Percentiles rank a stretch among this genome's conserved stretches.
phyloP scores from a whole-genome alignment of 2,113 vertebrate genomes.

The Urocitellus parryii region DNA sequence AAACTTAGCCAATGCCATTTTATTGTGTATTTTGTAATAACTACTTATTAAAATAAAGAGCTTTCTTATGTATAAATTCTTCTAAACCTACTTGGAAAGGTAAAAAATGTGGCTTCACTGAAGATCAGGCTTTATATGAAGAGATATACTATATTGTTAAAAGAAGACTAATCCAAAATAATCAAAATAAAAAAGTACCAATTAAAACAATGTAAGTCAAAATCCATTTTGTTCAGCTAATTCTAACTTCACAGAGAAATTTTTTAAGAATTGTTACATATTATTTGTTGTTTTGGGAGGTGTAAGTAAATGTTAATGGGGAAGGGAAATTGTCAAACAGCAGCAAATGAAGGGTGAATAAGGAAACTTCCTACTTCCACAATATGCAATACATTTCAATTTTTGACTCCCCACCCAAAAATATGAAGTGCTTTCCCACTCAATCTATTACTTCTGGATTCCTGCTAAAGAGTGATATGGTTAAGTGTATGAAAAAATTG shows the following conservation, averaged over 20 bases:
- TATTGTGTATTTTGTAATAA: background rate
- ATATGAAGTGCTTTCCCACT: too few relatives aligned
- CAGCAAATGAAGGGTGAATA: too few relatives aligned
- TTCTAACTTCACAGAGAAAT: conserved; percentile 5
- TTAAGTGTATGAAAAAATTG: too few relatives aligned
- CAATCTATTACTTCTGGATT: too few relatives aligned
- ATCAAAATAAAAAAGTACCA: background rate
- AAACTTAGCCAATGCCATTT: background rate
- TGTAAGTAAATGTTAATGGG: too few relatives aligned
- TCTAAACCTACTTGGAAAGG: background rate
- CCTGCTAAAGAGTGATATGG: too few relatives aligned
- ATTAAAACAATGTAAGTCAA: background rate
- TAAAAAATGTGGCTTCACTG: background rate
- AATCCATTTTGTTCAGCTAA: background rate
- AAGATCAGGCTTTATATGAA: background rate
- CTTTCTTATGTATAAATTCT: background rate
- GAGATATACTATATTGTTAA: background rate
- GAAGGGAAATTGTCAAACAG: too few relatives aligned
- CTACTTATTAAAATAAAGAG: background rate
- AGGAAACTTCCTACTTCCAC: too few relatives aligned
- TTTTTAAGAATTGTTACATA: background rate
- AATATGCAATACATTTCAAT: too few relatives aligned
- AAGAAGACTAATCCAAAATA: background rate
- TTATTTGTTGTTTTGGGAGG: too few relatives aligned
- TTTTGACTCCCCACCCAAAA: too few relatives aligned